Conservation (phyloP, 2,888 invertebrate genomes). For the Rhagonycha lutea region DNA sequence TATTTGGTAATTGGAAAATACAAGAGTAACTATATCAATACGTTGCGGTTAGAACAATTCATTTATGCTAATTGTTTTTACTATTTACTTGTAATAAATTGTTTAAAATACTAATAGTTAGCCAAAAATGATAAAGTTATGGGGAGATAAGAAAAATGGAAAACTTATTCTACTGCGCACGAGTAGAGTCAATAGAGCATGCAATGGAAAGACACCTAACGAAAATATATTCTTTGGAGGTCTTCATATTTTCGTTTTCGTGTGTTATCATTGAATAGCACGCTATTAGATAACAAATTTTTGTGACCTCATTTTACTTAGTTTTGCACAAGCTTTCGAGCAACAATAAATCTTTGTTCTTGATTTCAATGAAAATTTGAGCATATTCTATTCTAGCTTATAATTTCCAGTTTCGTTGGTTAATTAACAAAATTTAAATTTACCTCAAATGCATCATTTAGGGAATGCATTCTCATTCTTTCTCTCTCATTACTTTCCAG, state of each 20-base stretch:
- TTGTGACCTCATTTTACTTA: background rate
- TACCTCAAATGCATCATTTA: slow-evolving; percentile 80
- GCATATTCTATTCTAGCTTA: no score
- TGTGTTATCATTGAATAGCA: background rate
- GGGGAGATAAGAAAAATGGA: no score
- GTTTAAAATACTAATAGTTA: no score
- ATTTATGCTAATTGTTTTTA: background rate
- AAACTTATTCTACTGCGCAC: no score
- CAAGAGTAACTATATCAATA: background rate
- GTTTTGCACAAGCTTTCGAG: no score
- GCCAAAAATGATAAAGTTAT: no score
- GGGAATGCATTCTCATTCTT: slow-evolving; percentile 78
- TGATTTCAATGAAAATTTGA: no score
- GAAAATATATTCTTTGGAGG: no score
- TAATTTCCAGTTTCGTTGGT: background rate
- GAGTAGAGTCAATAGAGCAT: no score
- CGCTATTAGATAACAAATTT: background rate
- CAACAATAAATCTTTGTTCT: no score
- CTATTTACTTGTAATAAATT: no score
- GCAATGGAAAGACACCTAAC: no score
- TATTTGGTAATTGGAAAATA: background rate
- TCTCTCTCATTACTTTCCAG: slow-evolving; percentile 80
- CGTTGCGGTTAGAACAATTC: background rate
- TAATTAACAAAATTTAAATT: background rate
- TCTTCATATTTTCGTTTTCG: background rate